Evolutionary conservation across 2,888 invertebrate species (phyloP).

Genomic region (Autographa pulchrina): DNA sequence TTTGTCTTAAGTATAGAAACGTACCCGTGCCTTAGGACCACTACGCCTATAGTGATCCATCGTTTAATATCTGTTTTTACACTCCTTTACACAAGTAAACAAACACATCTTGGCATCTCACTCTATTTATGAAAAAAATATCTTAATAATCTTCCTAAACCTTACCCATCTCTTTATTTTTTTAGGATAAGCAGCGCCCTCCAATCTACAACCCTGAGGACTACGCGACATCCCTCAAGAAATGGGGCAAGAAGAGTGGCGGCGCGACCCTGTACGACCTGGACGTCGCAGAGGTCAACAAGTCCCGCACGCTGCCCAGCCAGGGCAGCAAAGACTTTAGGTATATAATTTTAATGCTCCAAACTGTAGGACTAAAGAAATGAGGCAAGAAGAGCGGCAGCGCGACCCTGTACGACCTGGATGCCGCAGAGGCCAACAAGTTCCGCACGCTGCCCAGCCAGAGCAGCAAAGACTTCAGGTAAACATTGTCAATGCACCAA

Average conservation of each 20-base stretch:
- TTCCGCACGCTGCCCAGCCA: slow-evolving; percentile 80
- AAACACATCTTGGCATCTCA: too few relatives aligned
- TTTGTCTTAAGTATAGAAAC: too few relatives aligned
- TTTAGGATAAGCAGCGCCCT: slow-evolving; percentile 94
- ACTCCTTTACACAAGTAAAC: too few relatives aligned
- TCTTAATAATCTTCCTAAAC: too few relatives aligned
- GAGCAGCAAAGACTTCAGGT: slow-evolving; percentile 86
- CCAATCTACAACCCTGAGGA: slow-evolving; percentile 97
- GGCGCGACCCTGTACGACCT: slow-evolving; percentile 81
- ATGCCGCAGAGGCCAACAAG: slow-evolving; percentile 78
- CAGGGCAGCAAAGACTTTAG: slow-evolving; percentile 85
- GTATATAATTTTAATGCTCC: slow-evolving; percentile 60
- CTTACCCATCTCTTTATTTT: slow-evolving; percentile 27
- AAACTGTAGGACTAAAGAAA: slow-evolving; percentile 90
- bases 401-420: slow-evolving; percentile 78
- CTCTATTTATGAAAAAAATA: too few relatives aligned
- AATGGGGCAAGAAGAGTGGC: slow-evolving; percentile 93
- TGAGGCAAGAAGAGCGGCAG: slow-evolving; percentile 92
- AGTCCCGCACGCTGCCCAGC: slow-evolving; percentile 80
- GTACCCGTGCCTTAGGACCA: too few relatives aligned
- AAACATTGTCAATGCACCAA: slow-evolving; percentile 1
- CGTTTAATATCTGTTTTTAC: too few relatives aligned
- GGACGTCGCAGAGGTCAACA: slow-evolving; percentile 77
- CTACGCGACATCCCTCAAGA: slow-evolving; percentile 94
- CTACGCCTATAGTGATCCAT: too few relatives aligned